These are phyloP conservation scores for Mirounga angustirostris DNA, from an alignment of 2,113 vertebrate genomes.

Conservation along the genomic window DNA sequence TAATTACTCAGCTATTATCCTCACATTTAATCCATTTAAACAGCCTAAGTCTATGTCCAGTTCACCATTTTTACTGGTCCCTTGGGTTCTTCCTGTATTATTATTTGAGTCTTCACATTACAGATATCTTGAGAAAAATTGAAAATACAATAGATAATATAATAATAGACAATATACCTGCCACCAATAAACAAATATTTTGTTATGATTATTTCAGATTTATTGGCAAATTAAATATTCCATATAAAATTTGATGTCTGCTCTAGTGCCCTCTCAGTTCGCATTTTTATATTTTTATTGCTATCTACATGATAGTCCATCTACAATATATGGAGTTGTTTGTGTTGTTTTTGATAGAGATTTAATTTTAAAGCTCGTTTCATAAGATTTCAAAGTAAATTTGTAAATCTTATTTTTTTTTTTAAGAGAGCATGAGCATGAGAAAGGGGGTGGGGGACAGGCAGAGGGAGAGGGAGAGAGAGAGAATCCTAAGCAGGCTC, in stretches of 20 bases:
- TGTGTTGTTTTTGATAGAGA: background rate
- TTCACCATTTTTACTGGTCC: background rate
- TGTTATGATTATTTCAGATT: background rate
- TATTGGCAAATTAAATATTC: conserved; percentile 46
- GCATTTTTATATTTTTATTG: background rate
- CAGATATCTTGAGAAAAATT: background rate
- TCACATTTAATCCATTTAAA: conserved; percentile 27
- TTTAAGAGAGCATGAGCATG: background rate
- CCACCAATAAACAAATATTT: background rate
- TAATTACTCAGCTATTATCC: conserved; percentile 7
- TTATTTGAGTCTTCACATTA: conserved; percentile 35
- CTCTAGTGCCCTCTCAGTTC: background rate
- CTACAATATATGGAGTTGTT: background rate
- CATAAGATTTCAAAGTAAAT: background rate
- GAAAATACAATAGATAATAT: background rate
- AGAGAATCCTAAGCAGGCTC: background rate
- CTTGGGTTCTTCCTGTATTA: background rate
- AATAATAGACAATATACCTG: background rate
- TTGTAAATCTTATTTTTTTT: background rate
- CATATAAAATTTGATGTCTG: background rate
- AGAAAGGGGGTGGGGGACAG: background rate
- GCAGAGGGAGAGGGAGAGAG: background rate
- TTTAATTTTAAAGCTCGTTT: conserved; percentile 23
- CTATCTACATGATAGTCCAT: background rate
- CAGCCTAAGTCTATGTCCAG: background rate